phyloP scores from a whole-genome alignment of 35 echinoderm and acorn worm species.

The Apostichopus parvimensis region DNA sequence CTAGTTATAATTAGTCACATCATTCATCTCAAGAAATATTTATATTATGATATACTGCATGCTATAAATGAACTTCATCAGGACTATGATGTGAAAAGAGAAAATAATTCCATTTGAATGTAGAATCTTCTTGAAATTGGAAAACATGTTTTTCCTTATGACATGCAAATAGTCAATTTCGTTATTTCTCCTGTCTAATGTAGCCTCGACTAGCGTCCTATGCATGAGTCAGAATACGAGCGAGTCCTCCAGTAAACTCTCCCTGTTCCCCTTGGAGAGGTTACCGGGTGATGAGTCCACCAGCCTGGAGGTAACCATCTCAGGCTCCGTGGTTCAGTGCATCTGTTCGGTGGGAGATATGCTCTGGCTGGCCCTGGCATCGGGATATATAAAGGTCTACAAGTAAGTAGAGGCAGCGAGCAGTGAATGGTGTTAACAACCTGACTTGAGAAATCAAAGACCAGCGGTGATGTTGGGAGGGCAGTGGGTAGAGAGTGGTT shows the following conservation, averaged over 20 bases:
- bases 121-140: too few relatives aligned
- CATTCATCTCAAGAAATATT: too few relatives aligned
- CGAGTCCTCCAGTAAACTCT: slow-evolving; percentile 43
- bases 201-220: slow-evolving; percentile 39
- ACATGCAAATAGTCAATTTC: background rate
- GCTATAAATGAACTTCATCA: too few relatives aligned
- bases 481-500: too few relatives aligned
- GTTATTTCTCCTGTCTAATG: background rate
- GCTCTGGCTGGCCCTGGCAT: slow-evolving; percentile 75
- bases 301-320: slow-evolving; percentile 66
- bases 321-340: slow-evolving; percentile 59
- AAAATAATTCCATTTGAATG: too few relatives aligned
- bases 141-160: too few relatives aligned
- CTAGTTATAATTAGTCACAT: too few relatives aligned
- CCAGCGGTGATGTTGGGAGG: too few relatives aligned
- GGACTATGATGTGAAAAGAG: too few relatives aligned
- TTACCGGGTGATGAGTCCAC: slow-evolving; percentile 61
- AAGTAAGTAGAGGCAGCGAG: slow-evolving; percentile 51
- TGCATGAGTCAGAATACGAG: slow-evolving; percentile 65
- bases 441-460: too few relatives aligned
- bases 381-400: slow-evolving; percentile 74
- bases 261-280: slow-evolving; percentile 70
- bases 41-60: too few relatives aligned
- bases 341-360: slow-evolving; percentile 87
- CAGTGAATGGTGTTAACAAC: too few relatives aligned